Evolutionary conservation across 2,888 invertebrate genomes (phyloP), one percentile per base, ranked within the genome.

Genomic region (Thyatira batis): DNA sequence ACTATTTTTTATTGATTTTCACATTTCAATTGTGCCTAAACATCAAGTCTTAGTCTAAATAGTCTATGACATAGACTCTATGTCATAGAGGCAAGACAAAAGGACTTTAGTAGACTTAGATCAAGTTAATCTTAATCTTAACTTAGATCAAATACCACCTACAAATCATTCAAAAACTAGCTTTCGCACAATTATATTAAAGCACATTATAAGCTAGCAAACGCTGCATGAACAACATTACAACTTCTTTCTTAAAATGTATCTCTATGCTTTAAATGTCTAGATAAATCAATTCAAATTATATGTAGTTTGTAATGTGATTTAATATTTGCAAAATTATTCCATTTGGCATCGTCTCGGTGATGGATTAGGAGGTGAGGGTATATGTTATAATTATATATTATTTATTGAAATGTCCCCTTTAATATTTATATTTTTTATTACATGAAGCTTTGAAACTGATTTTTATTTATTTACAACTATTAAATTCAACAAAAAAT

Each of bases 311-410:
- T 71, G 66, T 80, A 76, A 83, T 80, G 82, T 84, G 80, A 69
- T 82, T 77, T 78, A 80, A 82, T 76, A 75, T 73, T 67, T 75
- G 67, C 68, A 65, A 66, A 71, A 62, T 72, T 39, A 39, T 39
- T 39, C 17, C 39, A 39, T 39, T n/a, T 39, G 39, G 72, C 63
- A 71, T 71, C 70, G 68, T 73, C 69, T 55, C 73, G 69, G 81
- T 78, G 83, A 73, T 61, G 82, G 82, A 81, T 55, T 57, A 89
- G 88, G 87, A 89, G 89, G 89, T 89, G 77, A 88, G 85, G 45
- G 45, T 25, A 46, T n/a, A 25, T 25, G 13, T 9, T 25, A 4
- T 23, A 6, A 9, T n/a, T n/a, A n/a, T n/a, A n/a, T n/a, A n/a
- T n/a, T n/a, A n/a, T n/a, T n/a, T n/a, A n/a, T n/a, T n/a, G n/a